phyloP scores from a whole-genome alignment of 2,113 vertebrate genomes.

The Hemiprocne comata region DNA sequence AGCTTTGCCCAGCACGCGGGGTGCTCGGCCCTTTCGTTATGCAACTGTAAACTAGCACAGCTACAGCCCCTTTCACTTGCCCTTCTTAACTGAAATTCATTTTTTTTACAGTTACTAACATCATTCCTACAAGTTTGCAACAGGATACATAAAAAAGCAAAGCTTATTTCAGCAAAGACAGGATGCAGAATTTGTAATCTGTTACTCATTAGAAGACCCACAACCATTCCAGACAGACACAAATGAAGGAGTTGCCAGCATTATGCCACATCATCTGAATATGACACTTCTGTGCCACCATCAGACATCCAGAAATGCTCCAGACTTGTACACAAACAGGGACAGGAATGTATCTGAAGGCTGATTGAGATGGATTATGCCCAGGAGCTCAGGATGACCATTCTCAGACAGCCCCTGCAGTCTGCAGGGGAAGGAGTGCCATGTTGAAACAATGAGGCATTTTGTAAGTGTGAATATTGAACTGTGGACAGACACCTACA shows the following conservation, averaged over 20 bases:
- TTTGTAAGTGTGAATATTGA: background rate
- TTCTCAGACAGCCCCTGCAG: background rate
- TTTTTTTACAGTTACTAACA: background rate
- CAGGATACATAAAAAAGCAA: background rate
- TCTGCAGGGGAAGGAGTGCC: background rate
- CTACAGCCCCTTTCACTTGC: background rate
- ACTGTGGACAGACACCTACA: background rate
- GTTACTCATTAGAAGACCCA: background rate
- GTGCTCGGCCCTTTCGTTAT: too few relatives aligned
- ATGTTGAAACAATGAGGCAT: accelerated
- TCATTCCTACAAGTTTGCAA: background rate
- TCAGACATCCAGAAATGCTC: background rate
- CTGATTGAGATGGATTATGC: background rate
- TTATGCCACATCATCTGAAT: background rate
- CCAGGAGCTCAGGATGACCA: background rate
- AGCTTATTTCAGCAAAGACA: background rate
- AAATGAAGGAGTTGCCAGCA: background rate
- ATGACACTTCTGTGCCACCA: background rate
- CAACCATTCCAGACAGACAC: background rate
- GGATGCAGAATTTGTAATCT: background rate
- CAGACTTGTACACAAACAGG: accelerated
- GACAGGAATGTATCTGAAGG: background rate
- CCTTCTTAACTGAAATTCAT: background rate
- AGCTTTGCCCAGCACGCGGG: background rate
- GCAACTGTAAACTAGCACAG: too few relatives aligned